Evolutionary conservation across 2,113 vertebrate genomes (phyloP).

Genomic region (Meriones unguiculatus): DNA sequence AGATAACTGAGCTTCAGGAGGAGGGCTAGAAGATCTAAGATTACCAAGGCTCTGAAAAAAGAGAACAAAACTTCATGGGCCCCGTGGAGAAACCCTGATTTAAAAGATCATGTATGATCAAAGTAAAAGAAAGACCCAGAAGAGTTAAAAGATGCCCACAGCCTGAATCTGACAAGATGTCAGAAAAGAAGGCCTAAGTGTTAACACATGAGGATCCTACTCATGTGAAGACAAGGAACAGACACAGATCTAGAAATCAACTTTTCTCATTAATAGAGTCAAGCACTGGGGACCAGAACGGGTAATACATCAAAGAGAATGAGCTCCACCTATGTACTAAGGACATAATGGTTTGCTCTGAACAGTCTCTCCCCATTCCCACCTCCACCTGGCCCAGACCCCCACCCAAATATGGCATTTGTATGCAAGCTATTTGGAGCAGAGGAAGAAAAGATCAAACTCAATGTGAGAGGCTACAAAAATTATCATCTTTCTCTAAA

Average conservation of each 20-base stretch:
- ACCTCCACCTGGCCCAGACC: background rate
- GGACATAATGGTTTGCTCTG: background rate
- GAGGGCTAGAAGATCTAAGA: background rate
- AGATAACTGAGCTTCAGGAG: background rate
- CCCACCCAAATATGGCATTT: constrained; percentile 1
- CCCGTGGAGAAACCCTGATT: background rate
- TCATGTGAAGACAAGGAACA: constrained; percentile 28
- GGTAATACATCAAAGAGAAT: constrained; percentile 48
- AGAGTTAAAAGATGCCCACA: background rate
- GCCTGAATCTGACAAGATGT: background rate
- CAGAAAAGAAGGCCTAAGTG: constrained; percentile 39
- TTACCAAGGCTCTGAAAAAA: no score
- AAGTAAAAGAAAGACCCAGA: constrained; percentile 25
- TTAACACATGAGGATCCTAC: constrained; percentile 26
- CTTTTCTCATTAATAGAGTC: background rate
- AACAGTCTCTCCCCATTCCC: background rate
- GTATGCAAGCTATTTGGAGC: background rate
- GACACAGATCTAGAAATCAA: constrained; percentile 23
- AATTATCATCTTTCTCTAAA: constrained; percentile 9
- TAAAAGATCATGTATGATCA: background rate
- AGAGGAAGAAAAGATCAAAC: background rate
- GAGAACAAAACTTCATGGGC: background rate
- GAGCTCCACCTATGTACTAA: background rate
- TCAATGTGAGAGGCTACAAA: constrained; percentile 10
- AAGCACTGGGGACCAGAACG: background rate